Conservation (phyloP, 2,797 vertebrate genomes). For the Spinus pinus region DNA sequence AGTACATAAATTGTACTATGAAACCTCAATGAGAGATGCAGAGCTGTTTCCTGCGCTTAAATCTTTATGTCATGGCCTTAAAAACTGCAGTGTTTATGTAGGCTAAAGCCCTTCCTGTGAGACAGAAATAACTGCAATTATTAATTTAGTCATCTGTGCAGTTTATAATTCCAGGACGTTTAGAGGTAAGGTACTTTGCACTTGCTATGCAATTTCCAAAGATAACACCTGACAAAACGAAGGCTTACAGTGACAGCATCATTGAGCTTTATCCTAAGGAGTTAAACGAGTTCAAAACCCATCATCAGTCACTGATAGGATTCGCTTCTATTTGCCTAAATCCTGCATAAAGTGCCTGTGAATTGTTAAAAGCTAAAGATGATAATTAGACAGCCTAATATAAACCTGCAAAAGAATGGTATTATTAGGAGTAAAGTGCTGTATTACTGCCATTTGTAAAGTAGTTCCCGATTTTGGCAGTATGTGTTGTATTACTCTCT, state of each 20-base stretch:
- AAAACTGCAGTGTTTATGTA: background rate
- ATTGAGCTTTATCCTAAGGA: slow-evolving; percentile 3
- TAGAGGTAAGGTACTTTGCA: background rate
- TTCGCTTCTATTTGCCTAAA: background rate
- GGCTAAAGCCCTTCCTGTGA: background rate
- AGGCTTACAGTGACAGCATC: background rate
- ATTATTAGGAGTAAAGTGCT: background rate
- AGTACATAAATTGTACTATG: background rate
- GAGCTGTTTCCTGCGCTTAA: background rate
- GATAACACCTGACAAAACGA: slow-evolving; percentile 6
- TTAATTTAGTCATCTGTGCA: slow-evolving; percentile 10
- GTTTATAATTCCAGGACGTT: slow-evolving; percentile 3
- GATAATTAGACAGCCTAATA: background rate
- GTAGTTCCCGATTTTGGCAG: background rate
- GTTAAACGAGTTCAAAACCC: slow-evolving; percentile 35
- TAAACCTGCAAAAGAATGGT: background rate
- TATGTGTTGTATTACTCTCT: background rate
- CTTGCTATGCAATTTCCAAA: background rate
- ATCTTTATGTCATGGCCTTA: background rate
- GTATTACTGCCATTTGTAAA: background rate
- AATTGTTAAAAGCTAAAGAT: slow-evolving; percentile 5
- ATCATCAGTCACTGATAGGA: slow-evolving; percentile 9
- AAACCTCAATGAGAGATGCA: slow-evolving; percentile 8
- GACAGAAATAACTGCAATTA: background rate
- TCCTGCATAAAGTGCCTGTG: background rate